Evolutionary conservation across 1,140 invertebrate species (phyloP).

Genomic region (Diabrotica undecimpunctata): DNA sequence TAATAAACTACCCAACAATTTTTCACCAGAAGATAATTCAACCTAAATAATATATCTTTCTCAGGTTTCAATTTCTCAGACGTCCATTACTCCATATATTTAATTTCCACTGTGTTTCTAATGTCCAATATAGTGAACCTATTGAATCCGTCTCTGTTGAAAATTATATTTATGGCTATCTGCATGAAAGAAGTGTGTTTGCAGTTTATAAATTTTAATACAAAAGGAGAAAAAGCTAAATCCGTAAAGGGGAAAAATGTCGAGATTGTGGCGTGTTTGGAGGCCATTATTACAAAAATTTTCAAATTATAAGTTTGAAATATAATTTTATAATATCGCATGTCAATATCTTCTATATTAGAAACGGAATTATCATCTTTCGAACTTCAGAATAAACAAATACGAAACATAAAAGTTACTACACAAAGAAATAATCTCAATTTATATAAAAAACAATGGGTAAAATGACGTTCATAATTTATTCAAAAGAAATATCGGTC

Average conservation of each 20-base stretch:
- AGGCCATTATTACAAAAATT: constrained; percentile 44
- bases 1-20: too few relatives aligned
- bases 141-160: too few relatives aligned
- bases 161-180: constrained; percentile 9
- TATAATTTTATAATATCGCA: constrained; percentile 43
- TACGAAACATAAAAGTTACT: constrained; percentile 5
- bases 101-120: too few relatives aligned
- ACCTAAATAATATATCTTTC: too few relatives aligned
- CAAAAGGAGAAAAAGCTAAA: constrained; percentile 11
- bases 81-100: too few relatives aligned
- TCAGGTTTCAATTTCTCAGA: too few relatives aligned
- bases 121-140: too few relatives aligned
- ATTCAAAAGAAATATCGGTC: too few relatives aligned
- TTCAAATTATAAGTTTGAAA: constrained; percentile 43
- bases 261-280: constrained; percentile 35
- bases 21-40: too few relatives aligned
- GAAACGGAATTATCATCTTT: constrained; percentile 36
- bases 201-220: constrained; percentile 21
- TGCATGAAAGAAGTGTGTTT: constrained; percentile 19
- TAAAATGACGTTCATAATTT: too few relatives aligned
- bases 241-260: constrained; percentile 19
- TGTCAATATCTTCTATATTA: constrained; percentile 44
- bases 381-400: constrained; percentile 14
- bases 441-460: too few relatives aligned
- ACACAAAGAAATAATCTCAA: not conserved